These are phyloP conservation scores for Caranx ignobilis DNA, from an alignment of 2,113 vertebrate genomes.

Conservation along the genomic window DNA sequence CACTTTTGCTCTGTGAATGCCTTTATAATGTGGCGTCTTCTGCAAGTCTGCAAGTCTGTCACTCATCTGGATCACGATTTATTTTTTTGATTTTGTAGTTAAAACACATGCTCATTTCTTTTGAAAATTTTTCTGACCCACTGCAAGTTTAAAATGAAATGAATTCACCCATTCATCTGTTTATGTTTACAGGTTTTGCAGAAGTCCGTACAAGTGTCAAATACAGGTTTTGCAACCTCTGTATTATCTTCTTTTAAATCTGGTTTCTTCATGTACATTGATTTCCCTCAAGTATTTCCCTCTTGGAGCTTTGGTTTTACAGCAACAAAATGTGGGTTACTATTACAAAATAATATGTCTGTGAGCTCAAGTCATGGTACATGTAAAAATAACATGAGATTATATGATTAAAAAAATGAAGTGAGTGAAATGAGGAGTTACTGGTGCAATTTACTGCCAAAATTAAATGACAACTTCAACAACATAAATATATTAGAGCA, in stretches of 20 bases:
- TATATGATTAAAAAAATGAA: too few species aligned
- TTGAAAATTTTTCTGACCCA: conserved; percentile 5
- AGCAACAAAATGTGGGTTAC: not conserved
- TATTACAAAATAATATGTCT: not conserved
- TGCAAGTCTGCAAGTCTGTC: not conserved
- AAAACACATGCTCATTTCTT: not conserved
- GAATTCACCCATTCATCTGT: not conserved
- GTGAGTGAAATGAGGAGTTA: not conserved
- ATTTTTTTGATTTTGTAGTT: not conserved
- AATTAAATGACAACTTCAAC: not conserved
- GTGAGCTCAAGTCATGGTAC: not conserved
- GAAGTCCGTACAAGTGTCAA: not conserved
- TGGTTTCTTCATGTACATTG: not conserved
- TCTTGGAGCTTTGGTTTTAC: not conserved
- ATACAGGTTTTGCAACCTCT: not conserved
- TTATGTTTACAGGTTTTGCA: not conserved
- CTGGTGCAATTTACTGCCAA: not conserved
- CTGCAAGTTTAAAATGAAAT: not conserved
- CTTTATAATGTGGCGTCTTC: not conserved
- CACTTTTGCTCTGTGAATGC: conserved; percentile 42
- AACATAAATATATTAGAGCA: not conserved
- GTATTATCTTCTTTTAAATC: not conserved
- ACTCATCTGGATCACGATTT: conserved; percentile 6
- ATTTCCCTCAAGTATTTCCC: not conserved
- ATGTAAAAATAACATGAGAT: not conserved